Evolutionary conservation across 2,888 invertebrate species (phyloP), one percentile per base, ranked within the genome.

Genomic region (Mythimna vitellina): DNA sequence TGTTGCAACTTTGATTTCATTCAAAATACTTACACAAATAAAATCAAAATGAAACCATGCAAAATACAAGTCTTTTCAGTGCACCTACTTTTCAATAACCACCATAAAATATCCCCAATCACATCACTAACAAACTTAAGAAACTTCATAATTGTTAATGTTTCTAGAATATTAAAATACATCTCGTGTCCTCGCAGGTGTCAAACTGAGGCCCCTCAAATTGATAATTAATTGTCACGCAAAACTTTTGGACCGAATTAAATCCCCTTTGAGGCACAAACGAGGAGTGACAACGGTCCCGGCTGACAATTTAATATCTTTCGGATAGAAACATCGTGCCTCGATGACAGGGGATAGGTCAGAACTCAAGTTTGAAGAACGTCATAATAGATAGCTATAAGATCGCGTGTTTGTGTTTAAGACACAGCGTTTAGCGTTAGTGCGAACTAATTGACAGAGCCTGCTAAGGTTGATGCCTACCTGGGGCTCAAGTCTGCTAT

Each of bases 201-300:
- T 92, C 94, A 93, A 92, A 91, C 90, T 91, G 90, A 93, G 92
- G 92, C 87, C 87, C 88, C 85, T 74, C 81, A 93, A 93, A 94
- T 94, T 93, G 94, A 94, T 95, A 95, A 95, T 96, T 95, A 96
- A 96, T 95, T 95, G 95, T 94, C 92, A 91, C 93, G 91, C 89
- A 90, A 93, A 96, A 95, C 90, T 96, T 95, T 90, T 92, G 89
- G 90, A 89, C 92, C 92, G 94, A 94, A 95, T 95, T 94, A 94
- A 95, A 95, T 93, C 93, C 95, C 94, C 93, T 94, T 90, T 91
- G 93, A 93, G 92, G 92, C 89, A 70, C 76, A 60, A 89, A 89
- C 89, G 81, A 75, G 88, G 86, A 87, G 87, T 92, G 92, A 93
- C 92, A 91, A 92, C 92, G 94, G 94, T 94, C 92, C 88, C 89